phyloP scores from a whole-genome alignment of 2,797 vertebrate species.

The Valencia hispanica region DNA sequence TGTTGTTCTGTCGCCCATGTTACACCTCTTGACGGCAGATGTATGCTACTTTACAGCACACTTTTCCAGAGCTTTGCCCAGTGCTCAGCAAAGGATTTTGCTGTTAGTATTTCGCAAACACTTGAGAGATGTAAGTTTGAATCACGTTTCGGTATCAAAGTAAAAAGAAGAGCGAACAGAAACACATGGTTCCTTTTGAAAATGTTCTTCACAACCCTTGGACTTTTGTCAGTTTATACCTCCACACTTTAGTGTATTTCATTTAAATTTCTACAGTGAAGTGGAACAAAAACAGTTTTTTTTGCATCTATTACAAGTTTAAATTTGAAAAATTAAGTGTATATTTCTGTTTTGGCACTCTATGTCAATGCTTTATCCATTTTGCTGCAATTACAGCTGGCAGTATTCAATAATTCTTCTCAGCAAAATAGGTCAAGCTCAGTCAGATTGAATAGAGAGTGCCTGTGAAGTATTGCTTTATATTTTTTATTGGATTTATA shows the following conservation, averaged over 20 bases:
- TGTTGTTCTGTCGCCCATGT: slow-evolving; percentile 58
- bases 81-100: slow-evolving; percentile 46
- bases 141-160: slow-evolving; percentile 52
- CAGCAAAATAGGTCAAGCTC: not conserved
- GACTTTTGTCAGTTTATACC: not conserved
- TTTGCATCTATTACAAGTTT: too few species aligned
- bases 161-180: slow-evolving; percentile 31
- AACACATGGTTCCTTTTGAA: not conserved
- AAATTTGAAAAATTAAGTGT: not conserved
- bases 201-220: not conserved
- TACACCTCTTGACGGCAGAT: slow-evolving; percentile 59
- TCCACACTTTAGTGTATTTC: not conserved
- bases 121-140: slow-evolving; percentile 44
- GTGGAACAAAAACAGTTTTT: not conserved
- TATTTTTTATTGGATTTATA: not conserved
- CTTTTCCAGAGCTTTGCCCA: slow-evolving; percentile 46
- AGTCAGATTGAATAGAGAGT: not conserved
- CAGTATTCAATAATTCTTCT: not conserved
- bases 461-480: not conserved
- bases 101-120: slow-evolving; percentile 71
- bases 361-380: not conserved
- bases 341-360: not conserved
- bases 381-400: not conserved
- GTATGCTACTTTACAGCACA: slow-evolving; percentile 57
- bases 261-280: not conserved